Conservation (phyloP, 1,140 invertebrate species). For the Orchestia grillus region DNA sequence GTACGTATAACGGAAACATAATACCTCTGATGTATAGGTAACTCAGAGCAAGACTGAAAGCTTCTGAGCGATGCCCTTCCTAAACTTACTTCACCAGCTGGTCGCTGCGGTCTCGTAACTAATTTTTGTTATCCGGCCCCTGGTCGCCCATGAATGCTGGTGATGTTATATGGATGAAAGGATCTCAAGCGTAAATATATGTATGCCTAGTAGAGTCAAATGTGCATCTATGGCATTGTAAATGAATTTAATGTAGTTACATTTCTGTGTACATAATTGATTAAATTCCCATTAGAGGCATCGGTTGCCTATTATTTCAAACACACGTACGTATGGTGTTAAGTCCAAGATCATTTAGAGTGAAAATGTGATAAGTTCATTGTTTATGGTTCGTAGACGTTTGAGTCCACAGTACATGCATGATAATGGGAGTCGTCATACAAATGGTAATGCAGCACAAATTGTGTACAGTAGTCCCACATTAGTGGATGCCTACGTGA, state of each 20-base stretch:
- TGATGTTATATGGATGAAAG: not conserved
- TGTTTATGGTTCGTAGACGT: not conserved
- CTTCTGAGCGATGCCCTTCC: too few species aligned
- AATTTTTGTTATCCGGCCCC: too few species aligned
- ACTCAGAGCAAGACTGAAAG: too few species aligned
- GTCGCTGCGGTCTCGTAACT: too few species aligned
- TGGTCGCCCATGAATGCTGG: too few species aligned
- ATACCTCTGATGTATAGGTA: too few species aligned
- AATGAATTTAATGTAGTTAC: not conserved
- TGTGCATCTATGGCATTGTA: not conserved
- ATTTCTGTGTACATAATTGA: not conserved
- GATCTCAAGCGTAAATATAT: not conserved
- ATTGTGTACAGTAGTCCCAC: not conserved
- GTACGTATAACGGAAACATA: too few species aligned
- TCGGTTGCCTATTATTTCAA: not conserved
- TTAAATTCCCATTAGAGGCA: not conserved
- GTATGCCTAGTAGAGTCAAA: not conserved
- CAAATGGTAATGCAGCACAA: not conserved
- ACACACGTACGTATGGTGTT: not conserved
- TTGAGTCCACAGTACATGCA: not conserved
- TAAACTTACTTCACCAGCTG: too few species aligned
- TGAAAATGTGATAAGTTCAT: not conserved
- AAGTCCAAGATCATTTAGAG: not conserved
- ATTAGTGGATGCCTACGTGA: not conserved
- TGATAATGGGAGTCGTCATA: not conserved